Evolutionary conservation across 2,888 invertebrate genomes (phyloP).

Genomic region (Macaria liturata): DNA sequence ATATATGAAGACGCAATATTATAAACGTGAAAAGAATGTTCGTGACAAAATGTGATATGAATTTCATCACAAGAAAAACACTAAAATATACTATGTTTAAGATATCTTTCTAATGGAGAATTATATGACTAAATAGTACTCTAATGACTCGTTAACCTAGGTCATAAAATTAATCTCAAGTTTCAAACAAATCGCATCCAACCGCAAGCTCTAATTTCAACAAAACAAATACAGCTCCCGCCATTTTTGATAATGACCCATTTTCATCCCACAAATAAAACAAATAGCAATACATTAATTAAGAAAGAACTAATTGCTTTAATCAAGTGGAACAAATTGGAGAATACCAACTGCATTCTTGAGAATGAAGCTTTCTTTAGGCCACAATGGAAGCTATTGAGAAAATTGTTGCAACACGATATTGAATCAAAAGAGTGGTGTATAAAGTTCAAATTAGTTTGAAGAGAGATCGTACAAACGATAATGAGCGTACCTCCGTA

Average conservation of each 20-base stretch:
- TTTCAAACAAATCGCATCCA: neutral
- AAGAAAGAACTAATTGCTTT: conserved; percentile 16
- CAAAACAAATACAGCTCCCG: neutral
- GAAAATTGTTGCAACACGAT: neutral
- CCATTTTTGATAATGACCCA: conserved; percentile 4
- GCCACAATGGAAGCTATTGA: conserved; percentile 14
- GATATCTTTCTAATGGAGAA: too few species aligned
- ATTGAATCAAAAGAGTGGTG: neutral
- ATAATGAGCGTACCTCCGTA: conserved; percentile 33
- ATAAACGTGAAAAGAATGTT: too few species aligned
- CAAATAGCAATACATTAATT: conserved; percentile 8
- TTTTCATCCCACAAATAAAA: conserved; percentile 2
- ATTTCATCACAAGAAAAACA: too few species aligned
- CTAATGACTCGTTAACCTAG: too few species aligned
- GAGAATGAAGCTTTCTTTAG: conserved; percentile 16
- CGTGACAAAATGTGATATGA: too few species aligned
- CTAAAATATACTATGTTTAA: too few species aligned
- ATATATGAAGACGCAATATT: too few species aligned
- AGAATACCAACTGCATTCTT: conserved; percentile 18
- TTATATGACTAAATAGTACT: too few species aligned
- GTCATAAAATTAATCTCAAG: neutral
- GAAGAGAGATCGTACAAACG: conserved; percentile 22
- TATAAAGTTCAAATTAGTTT: conserved; percentile 16
- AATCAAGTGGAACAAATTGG: conserved; percentile 19
- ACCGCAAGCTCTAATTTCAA: neutral